Conservation (phyloP, 1,140 invertebrate genomes). For the Drosophila sulfurigaster region DNA sequence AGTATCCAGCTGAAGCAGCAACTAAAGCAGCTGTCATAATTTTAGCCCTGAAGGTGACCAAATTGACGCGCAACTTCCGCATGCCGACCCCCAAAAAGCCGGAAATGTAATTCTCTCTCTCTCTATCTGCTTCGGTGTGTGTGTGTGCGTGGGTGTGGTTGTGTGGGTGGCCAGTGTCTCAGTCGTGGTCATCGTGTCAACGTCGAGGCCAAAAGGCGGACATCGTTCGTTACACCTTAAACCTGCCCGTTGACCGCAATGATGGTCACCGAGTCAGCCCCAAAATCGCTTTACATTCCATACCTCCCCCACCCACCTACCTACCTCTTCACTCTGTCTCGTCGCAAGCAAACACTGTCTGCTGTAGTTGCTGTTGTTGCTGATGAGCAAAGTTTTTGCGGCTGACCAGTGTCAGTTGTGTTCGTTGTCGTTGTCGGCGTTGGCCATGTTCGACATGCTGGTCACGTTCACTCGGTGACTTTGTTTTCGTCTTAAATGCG, state of each 20-base stretch:
- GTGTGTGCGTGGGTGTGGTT: conserved; percentile 27
- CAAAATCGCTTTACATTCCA: conserved; percentile 77
- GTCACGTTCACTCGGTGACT: conserved; percentile 77
- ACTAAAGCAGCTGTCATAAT: conserved; percentile 69
- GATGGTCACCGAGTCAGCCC: conserved; percentile 73
- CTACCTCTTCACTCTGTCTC: background rate
- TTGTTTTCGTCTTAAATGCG: conserved; percentile 82
- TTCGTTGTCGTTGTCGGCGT: conserved; percentile 11
- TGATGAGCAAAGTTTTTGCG: conserved; percentile 76
- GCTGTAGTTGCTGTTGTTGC: conserved; percentile 24
- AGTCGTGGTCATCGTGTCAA: conserved; percentile 63
- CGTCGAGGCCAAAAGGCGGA: conserved; percentile 65
- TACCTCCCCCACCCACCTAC: background rate
- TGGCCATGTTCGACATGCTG: conserved; percentile 57
- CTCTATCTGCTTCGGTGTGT: conserved; percentile 1
- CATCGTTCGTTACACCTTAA: conserved; percentile 77
- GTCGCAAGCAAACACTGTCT: background rate
- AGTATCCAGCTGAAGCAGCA: conserved; percentile 6
- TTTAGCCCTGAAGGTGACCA: conserved; percentile 68
- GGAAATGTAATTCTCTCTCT: conserved; percentile 70
- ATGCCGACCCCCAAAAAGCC: conserved; percentile 52
- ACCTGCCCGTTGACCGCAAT: conserved; percentile 74
- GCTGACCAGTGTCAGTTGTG: conserved; percentile 66
- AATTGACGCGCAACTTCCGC: conserved; percentile 71
- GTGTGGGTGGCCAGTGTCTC: conserved; percentile 37